Percentiles rank a stretch among this genome's conserved stretches.
phyloP scores from a whole-genome alignment of 92 coral and sea anemone genomes.

The Actinernus sp. region DNA sequence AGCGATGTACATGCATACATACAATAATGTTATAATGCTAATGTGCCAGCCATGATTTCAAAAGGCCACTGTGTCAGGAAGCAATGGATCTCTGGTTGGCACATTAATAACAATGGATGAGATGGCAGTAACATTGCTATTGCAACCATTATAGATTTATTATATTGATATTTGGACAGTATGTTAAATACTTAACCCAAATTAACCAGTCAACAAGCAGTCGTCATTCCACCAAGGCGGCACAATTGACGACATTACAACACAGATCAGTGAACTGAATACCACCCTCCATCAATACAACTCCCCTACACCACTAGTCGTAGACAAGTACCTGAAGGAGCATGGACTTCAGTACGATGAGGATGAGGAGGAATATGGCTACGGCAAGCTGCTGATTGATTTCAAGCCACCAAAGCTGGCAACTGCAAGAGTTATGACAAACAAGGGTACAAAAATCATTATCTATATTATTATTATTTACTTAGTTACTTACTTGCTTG shows the following conservation, averaged over 20 bases:
- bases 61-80: no score
- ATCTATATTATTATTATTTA: no score
- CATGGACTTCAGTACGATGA: conserved; percentile 64
- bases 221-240: conserved; percentile 82
- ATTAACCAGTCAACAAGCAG: conserved; percentile 21
- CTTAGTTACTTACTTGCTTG: no score
- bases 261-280: conserved; percentile 80
- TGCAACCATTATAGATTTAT: no score
- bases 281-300: conserved; percentile 64
- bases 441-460: conserved; percentile 53
- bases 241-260: conserved; percentile 83
- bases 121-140: no score
- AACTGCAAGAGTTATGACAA: conserved; percentile 44
- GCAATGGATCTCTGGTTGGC: no score
- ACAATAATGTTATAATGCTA: no score
- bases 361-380: conserved; percentile 94
- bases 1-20: no score
- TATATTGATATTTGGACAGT: no score
- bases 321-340: conserved; percentile 86
- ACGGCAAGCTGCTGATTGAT: conserved; percentile 90
- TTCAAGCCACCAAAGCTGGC: conserved; percentile 81
- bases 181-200: not conserved
- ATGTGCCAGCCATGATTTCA: no score
- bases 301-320: conserved; percentile 80
- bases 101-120: no score